Percentiles rank a stretch among this genome's conserved stretches.
These are phyloP conservation scores for Augochlora pura DNA, from an alignment of 1,140 invertebrate species.

Conservation along the genomic window DNA sequence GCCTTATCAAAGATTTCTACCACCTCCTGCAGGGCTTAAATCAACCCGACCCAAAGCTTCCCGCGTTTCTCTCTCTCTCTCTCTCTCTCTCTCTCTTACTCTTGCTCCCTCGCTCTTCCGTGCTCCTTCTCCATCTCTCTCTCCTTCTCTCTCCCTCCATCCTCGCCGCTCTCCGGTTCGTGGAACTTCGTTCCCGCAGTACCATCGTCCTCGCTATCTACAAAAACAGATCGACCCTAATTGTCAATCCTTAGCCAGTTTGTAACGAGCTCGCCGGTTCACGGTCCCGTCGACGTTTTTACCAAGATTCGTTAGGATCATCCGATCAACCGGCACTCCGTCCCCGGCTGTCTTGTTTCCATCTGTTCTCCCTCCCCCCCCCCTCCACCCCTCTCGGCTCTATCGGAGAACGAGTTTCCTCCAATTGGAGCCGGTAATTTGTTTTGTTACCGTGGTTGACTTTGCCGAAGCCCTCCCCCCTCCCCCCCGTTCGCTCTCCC, in stretches of 20 bases:
- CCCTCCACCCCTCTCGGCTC: too few relatives aligned
- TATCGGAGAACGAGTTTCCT: not conserved
- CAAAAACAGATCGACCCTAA: conserved; percentile 53
- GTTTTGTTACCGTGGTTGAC: conserved; percentile 3
- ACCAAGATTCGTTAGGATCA: conserved; percentile 30
- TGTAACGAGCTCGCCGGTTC: conserved; percentile 28
- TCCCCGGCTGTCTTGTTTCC: not conserved
- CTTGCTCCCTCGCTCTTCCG: too few relatives aligned
- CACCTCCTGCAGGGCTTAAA: conserved; percentile 60
- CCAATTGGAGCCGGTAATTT: not conserved
- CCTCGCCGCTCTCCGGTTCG: conserved; percentile 1
- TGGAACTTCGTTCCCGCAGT: conserved; percentile 12
- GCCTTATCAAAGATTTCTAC: conserved; percentile 70
- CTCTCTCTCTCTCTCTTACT: not conserved
- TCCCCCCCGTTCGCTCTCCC: not conserved
- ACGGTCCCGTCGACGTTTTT: conserved; percentile 15
- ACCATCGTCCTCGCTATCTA: conserved; percentile 1
- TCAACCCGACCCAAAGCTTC: conserved; percentile 46
- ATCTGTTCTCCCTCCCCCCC: not conserved
- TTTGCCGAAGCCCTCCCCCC: not conserved
- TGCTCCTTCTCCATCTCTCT: too few relatives aligned
- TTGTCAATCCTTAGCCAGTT: conserved; percentile 46
- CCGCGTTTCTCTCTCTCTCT: not conserved
- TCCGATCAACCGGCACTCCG: conserved; percentile 7
- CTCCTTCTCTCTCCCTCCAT: not conserved